A percentile compares a stretch with the other conserved stretches of the same genome.
Evolutionary conservation across 2,113 vertebrate species (phyloP).

Genomic region (Talpa occidentalis): DNA sequence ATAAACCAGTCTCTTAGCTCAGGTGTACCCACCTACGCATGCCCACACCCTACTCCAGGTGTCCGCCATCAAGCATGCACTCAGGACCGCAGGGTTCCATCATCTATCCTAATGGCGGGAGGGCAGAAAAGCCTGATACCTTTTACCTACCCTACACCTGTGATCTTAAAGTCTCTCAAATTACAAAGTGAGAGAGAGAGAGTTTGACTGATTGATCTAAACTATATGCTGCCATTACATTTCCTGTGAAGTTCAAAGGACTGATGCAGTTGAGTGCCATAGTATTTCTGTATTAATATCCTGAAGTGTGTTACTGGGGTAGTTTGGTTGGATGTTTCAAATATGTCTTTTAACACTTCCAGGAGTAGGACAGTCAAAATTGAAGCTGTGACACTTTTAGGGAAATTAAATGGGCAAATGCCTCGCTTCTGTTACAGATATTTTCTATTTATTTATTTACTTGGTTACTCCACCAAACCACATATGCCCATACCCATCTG

Average conservation of each 20-base stretch:
- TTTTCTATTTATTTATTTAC: too few relatives aligned
- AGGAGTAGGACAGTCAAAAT: not conserved
- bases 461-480: too few relatives aligned
- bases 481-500: too few relatives aligned
- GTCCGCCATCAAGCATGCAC: too few relatives aligned
- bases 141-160: too few relatives aligned
- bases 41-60: too few relatives aligned
- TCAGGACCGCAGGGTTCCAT: too few relatives aligned
- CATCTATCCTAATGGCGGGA: too few relatives aligned
- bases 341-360: constrained; percentile 11
- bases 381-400: not conserved
- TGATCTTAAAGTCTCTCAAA: not conserved
- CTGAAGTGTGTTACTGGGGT: not conserved
- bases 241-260: constrained; percentile 49
- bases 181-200: not conserved
- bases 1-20: too few relatives aligned
- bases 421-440: not conserved
- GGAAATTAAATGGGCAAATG: not conserved
- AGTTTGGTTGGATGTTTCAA: not conserved
- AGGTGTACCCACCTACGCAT: too few relatives aligned
- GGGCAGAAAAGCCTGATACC: too few relatives aligned
- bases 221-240: constrained; percentile 13
- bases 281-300: not conserved
- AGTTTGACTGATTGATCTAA: not conserved
- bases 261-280: not conserved